These are phyloP conservation scores for Clangula hyemalis DNA, from an alignment of 2,797 vertebrate genomes.

Conservation along the genomic window DNA sequence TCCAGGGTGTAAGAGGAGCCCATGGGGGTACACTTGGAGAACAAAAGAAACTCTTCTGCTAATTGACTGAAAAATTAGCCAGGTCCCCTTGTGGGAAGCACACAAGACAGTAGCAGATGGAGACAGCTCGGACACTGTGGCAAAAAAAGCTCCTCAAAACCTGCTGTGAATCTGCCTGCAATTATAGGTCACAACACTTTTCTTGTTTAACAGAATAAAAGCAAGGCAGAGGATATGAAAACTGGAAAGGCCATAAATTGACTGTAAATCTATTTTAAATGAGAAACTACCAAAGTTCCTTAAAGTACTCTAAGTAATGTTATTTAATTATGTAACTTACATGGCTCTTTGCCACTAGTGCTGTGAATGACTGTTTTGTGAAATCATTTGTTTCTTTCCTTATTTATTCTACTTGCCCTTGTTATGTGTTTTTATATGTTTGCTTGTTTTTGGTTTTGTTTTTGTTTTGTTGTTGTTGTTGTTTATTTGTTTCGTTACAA, in stretches of 20 bases:
- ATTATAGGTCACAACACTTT: constrained; percentile 90
- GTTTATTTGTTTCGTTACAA: background rate
- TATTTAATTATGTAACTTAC: constrained; percentile 8
- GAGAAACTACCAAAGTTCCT: background rate
- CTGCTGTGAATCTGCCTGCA: constrained; percentile 90
- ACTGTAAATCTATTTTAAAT: constrained; percentile 50
- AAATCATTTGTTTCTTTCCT: background rate
- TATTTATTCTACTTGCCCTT: background rate
- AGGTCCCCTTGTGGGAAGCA: constrained; percentile 87
- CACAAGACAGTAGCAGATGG: constrained; percentile 92
- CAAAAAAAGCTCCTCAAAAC: constrained; percentile 86
- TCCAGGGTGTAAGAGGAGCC: constrained; percentile 85
- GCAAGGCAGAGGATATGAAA: constrained; percentile 78
- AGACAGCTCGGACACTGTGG: constrained; percentile 85
- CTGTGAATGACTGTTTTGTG: background rate
- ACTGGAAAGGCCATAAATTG: constrained; percentile 78
- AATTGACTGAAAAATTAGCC: constrained; percentile 99
- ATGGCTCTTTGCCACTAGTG: background rate
- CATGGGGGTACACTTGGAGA: constrained; percentile 84
- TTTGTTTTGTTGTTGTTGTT: background rate
- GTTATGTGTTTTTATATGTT: background rate
- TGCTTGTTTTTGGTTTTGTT: background rate
- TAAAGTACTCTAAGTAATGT: background rate
- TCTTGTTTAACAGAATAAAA: constrained; percentile 90
- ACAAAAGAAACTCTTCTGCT: constrained; percentile 98